These are phyloP conservation scores for Vanessa tameamea DNA, from an alignment of 1,140 invertebrate genomes.

Conservation along the genomic window DNA sequence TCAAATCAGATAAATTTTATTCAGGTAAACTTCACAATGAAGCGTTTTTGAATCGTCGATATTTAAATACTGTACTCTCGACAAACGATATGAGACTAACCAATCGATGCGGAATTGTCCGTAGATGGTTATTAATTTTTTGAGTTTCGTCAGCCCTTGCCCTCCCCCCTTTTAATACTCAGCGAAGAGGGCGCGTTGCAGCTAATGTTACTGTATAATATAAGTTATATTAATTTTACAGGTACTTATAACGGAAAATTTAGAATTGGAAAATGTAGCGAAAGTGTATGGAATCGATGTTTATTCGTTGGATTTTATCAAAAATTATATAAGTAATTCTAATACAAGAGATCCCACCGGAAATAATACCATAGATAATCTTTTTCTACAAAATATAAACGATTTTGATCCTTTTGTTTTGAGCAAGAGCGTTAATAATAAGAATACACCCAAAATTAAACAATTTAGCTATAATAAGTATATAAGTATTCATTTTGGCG, in stretches of 20 bases:
- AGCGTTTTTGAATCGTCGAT: too few relatives aligned
- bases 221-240: constrained; percentile 26
- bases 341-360: neutral
- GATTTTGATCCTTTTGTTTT: constrained; percentile 28
- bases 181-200: too few relatives aligned
- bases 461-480: neutral
- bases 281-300: constrained; percentile 19
- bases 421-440: constrained; percentile 1
- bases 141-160: too few relatives aligned
- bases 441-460: neutral
- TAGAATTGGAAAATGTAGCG: constrained; percentile 32
- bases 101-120: too few relatives aligned
- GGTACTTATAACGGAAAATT: constrained; percentile 49
- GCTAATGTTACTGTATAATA: neutral
- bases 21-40: too few relatives aligned
- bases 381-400: constrained; percentile 27
- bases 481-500: neutral
- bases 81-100: too few relatives aligned
- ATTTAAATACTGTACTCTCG: too few relatives aligned
- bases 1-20: too few relatives aligned
- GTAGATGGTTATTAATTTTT: too few relatives aligned
- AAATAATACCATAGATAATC: constrained; percentile 19
- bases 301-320: constrained; percentile 18
- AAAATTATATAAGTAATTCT: neutral
- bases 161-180: too few relatives aligned